phyloP scores from a whole-genome alignment of 2,888 invertebrate species.

The Coenonympha arcania region DNA sequence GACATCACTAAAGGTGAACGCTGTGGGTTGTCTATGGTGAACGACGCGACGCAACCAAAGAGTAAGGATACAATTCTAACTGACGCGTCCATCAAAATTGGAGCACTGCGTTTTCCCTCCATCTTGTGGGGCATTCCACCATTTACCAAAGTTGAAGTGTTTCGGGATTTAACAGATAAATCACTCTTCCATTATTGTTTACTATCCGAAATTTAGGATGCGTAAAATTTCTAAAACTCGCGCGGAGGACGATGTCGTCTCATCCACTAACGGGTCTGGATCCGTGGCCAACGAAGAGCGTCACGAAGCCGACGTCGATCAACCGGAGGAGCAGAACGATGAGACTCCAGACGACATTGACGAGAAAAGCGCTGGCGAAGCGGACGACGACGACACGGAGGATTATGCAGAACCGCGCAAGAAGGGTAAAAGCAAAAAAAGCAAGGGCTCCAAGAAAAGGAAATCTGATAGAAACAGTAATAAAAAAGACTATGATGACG shows the following conservation, averaged over 20 bases:
- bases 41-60: too few species aligned
- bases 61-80: too few species aligned
- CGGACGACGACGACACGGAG: constrained; percentile 26
- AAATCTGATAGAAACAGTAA: constrained; percentile 44
- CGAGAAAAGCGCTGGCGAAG: constrained; percentile 29
- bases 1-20: too few species aligned
- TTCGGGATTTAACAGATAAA: neutral
- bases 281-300: constrained; percentile 43
- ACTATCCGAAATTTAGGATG: constrained; percentile 45
- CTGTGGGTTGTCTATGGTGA: neutral
- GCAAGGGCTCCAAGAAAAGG: constrained; percentile 46
- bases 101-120: constrained; percentile 29
- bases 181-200: constrained; percentile 33
- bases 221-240: constrained; percentile 65
- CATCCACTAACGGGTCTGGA: constrained; percentile 66
- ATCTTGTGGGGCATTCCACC: constrained; percentile 16
- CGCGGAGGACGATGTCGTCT: constrained; percentile 61
- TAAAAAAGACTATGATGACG: constrained; percentile 40
- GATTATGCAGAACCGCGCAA: constrained; percentile 31
- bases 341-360: constrained; percentile 37
- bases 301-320: constrained; percentile 30
- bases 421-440: constrained; percentile 35
- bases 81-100: constrained; percentile 9
- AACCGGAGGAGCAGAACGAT: constrained; percentile 22
- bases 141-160: constrained; percentile 4